Evolutionary conservation across 2,113 vertebrate genomes (phyloP).

Genomic region (Scopus umbretta): DNA sequence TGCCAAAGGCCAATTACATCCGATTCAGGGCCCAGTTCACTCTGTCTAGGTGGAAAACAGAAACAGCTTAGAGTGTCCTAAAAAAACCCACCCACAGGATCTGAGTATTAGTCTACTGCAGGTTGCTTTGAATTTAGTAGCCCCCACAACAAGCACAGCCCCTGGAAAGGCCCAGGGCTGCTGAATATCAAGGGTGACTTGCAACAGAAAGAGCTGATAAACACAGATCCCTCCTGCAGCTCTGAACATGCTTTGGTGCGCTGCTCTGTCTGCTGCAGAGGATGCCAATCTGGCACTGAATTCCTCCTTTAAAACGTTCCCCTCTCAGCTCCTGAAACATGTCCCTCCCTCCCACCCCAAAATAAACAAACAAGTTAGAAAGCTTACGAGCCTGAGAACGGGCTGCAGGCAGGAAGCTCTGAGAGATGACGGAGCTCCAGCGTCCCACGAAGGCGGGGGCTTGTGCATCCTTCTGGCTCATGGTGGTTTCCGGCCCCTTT

Average conservation of each 20-base stretch:
- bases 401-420: background rate
- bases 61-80: background rate
- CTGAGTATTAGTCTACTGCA: background rate
- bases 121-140: background rate
- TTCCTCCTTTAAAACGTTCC: background rate
- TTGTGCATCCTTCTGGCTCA: background rate
- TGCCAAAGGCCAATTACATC: background rate
- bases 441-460: background rate
- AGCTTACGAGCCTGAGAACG: background rate
- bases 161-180: background rate
- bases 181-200: background rate
- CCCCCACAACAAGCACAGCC: fast-evolving
- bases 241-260: background rate
- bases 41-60: background rate
- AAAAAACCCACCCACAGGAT: fast-evolving
- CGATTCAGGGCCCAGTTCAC: background rate
- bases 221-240: background rate
- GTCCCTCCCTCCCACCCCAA: background rate
- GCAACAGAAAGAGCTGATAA: background rate
- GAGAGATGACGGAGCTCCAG: background rate
- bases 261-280: background rate
- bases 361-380: slow-evolving; percentile 23
- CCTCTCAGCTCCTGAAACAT: background rate
- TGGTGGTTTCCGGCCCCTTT: background rate
- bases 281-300: background rate